A percentile compares a stretch with the other conserved stretches of the same genome.
These are phyloP conservation scores for Suncus etruscus DNA, from an alignment of 2,113 vertebrate genomes.

Conservation along the genomic window DNA sequence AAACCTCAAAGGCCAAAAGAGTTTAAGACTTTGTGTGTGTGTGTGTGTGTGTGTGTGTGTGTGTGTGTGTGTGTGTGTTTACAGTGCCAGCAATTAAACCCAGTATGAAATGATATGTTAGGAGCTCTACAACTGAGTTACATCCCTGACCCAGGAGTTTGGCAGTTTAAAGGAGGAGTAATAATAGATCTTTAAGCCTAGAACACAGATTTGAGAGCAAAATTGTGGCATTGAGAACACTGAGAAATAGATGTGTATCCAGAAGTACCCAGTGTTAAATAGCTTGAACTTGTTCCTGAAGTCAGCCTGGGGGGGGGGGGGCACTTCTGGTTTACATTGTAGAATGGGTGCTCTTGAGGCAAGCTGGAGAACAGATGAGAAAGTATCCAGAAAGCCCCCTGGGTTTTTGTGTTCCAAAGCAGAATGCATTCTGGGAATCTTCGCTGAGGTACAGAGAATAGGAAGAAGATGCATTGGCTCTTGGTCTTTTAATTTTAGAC, in stretches of 20 bases:
- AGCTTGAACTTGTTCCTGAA: constrained; percentile 20
- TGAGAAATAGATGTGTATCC: background rate
- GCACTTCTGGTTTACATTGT: background rate
- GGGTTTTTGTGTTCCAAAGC: background rate
- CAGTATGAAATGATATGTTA: too few relatives aligned
- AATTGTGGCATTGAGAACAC: background rate
- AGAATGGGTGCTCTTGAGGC: background rate
- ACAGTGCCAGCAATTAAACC: too few relatives aligned
- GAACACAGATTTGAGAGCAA: background rate
- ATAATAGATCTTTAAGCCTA: background rate
- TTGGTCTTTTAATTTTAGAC: background rate
- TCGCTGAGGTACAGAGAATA: background rate
- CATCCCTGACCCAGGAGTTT: background rate
- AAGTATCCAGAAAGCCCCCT: background rate
- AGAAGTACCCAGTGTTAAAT: background rate
- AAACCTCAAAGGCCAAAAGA: background rate
- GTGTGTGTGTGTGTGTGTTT: too few relatives aligned
- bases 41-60: too few relatives aligned
- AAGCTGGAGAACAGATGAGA: background rate
- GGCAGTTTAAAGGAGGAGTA: background rate
- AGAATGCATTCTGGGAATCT: background rate
- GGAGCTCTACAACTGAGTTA: too few relatives aligned
- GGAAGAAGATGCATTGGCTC: background rate
- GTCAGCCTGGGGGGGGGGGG: background rate
- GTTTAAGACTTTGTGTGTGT: background rate